These are phyloP conservation scores for Pollachius pollachius DNA, from an alignment of 2,113 vertebrate genomes.

Conservation along the genomic window DNA sequence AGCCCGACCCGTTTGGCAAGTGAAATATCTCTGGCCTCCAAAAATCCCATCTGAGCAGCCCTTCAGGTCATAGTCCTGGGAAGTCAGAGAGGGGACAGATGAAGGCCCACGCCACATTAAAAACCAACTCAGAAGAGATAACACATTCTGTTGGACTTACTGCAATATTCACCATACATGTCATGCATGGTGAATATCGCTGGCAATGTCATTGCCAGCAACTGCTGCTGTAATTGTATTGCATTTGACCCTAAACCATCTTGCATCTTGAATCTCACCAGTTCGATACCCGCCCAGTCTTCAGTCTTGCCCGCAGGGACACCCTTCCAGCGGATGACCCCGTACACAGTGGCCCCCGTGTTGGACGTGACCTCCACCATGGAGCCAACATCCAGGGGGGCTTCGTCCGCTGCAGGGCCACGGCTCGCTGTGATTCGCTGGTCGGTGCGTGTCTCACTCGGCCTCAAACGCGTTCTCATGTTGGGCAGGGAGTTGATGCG, in stretches of 20 bases:
- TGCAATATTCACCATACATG: no score
- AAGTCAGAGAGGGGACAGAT: not conserved
- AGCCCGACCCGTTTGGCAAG: conserved; percentile 59
- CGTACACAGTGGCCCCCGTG: conserved; percentile 60
- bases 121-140: not conserved
- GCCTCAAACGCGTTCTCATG: conserved; percentile 17
- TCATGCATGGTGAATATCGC: no score
- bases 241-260: no score
- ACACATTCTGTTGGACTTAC: no score
- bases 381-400: conserved; percentile 67
- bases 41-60: conserved; percentile 65
- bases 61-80: conserved; percentile 65
- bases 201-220: no score
- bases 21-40: conserved; percentile 64
- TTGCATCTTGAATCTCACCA: conserved; percentile 52
- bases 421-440: not conserved
- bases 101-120: not conserved
- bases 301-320: conserved; percentile 47
- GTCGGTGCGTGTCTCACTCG: not conserved
- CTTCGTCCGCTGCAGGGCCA: not conserved
- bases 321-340: conserved; percentile 74
- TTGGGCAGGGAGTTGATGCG: conserved; percentile 54
- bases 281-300: conserved; percentile 71
- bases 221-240: no score
- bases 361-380: conserved; percentile 68